Evolutionary conservation across 2,113 vertebrate species (phyloP).

Genomic region (Hippocampus barbouri): DNA sequence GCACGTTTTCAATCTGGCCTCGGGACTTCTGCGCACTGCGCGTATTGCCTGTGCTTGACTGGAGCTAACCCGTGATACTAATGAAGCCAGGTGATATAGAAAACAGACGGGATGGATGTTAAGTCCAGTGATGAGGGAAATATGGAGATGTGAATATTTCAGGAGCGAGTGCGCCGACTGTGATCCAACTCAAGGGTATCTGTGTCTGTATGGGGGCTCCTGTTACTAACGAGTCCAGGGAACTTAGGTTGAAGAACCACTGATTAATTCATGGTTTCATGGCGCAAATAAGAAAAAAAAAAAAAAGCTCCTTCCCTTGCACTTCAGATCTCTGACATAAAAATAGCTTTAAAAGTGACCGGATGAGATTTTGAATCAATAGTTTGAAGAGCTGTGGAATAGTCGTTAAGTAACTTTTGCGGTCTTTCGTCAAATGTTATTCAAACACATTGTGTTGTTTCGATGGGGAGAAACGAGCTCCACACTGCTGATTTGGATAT

Average conservation of each 20-base stretch:
- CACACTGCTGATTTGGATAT: too few species aligned
- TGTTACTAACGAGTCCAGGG: conserved; percentile 32
- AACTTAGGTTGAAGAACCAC: conserved; percentile 35
- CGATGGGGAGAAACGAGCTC: background rate
- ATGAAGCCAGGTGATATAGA: background rate
- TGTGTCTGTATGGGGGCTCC: conserved; percentile 18
- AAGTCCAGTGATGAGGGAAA: conserved; percentile 12
- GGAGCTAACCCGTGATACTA: background rate
- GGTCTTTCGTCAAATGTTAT: background rate
- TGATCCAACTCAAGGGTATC: conserved; percentile 22
- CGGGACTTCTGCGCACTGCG: background rate
- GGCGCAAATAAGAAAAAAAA: conserved; percentile 40
- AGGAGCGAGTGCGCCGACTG: conserved; percentile 20
- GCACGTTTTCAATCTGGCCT: background rate
- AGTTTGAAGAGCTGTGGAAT: background rate
- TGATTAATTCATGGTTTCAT: conserved; percentile 50
- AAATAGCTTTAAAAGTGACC: background rate
- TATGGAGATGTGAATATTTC: conserved; percentile 8
- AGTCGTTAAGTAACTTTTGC: background rate
- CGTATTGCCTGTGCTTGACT: background rate
- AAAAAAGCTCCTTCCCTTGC: conserved; percentile 20
- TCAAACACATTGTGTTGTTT: background rate
- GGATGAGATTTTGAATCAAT: background rate
- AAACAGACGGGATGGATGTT: background rate
- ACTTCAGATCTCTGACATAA: conserved; percentile 24